These are phyloP conservation scores for Kryptopterus vitreolus DNA, from an alignment of 2,797 vertebrate genomes.

Conservation along the genomic window DNA sequence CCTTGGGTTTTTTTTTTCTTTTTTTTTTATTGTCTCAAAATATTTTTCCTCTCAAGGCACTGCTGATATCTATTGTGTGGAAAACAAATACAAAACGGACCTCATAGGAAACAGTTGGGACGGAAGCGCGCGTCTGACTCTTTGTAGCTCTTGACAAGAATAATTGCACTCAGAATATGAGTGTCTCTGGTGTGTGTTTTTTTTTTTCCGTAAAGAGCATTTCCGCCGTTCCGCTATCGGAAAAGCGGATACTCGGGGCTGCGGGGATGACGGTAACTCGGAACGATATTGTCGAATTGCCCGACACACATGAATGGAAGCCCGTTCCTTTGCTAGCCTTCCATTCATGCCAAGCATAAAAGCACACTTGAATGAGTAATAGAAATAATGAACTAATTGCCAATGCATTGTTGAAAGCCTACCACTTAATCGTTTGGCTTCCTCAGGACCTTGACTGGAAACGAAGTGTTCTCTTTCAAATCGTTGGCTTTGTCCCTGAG, in stretches of 20 bases:
- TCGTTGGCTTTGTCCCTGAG: conserved; percentile 12
- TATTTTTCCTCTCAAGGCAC: conserved; percentile 10
- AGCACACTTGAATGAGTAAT: conserved; percentile 43
- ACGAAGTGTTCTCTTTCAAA: conserved; percentile 18
- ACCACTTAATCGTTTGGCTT: conserved; percentile 36
- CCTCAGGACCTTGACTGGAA: conserved; percentile 30
- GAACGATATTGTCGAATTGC: conserved; percentile 15
- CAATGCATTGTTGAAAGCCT: conserved; percentile 22
- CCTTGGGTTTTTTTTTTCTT: too few relatives aligned
- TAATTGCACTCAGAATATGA: conserved; percentile 32
- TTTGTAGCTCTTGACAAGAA: conserved; percentile 22
- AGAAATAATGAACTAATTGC: conserved; percentile 44
- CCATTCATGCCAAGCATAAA: conserved; percentile 43
- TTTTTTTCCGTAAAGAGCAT: conserved; percentile 25
- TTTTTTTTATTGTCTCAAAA: conserved; percentile 23
- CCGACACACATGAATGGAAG: conserved; percentile 36
- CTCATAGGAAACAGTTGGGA: neutral
- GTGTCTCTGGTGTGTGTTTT: conserved; percentile 31
- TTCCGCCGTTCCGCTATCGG: conserved; percentile 43
- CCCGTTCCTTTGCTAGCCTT: conserved; percentile 29
- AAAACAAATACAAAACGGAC: conserved; percentile 13
- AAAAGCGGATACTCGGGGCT: conserved; percentile 11
- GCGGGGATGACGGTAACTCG: conserved; percentile 22
- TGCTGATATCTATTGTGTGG: conserved; percentile 12
- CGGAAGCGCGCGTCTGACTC: conserved; percentile 30